phyloP scores from a whole-genome alignment of 2,113 vertebrate genomes.

The Rissa tridactyla region DNA sequence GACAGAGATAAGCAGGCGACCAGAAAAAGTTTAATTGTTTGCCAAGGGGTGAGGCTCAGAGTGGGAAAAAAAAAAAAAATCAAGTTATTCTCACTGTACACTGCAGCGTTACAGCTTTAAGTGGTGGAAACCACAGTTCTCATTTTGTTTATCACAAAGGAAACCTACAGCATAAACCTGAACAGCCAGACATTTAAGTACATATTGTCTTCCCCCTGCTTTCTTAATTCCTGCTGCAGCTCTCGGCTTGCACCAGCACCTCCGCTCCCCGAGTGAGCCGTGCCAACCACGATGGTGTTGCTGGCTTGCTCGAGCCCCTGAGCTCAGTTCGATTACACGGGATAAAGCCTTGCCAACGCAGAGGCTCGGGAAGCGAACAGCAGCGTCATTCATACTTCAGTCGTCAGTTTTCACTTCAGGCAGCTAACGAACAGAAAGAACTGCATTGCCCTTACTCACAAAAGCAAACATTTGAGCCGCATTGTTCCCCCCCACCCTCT shows the following conservation, averaged over 20 bases:
- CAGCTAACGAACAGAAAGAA: neutral
- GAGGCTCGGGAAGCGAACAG: neutral
- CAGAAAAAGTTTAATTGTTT: neutral
- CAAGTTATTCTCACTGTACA: neutral
- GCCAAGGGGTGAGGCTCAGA: neutral
- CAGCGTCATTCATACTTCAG: neutral
- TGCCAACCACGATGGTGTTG: rapidly evolving
- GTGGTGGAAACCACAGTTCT: neutral
- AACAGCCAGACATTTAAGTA: neutral
- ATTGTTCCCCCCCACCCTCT: neutral
- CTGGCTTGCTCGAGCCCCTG: neutral
- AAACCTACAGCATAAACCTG: neutral
- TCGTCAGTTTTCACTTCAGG: neutral
- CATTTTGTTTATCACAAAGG: neutral
- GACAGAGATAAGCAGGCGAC: neutral
- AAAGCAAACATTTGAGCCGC: neutral
- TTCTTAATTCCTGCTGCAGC: neutral
- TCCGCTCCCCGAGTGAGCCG: neutral
- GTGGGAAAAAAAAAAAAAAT: neutral
- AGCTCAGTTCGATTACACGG: rapidly evolving
- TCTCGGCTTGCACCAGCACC: neutral
- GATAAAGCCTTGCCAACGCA: neutral
- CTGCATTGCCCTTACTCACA: neutral
- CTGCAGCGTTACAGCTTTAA: neutral
- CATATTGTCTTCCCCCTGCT: neutral